Conservation (phyloP, 2,888 invertebrate species). For the Cataglyphis albicans region DNA sequence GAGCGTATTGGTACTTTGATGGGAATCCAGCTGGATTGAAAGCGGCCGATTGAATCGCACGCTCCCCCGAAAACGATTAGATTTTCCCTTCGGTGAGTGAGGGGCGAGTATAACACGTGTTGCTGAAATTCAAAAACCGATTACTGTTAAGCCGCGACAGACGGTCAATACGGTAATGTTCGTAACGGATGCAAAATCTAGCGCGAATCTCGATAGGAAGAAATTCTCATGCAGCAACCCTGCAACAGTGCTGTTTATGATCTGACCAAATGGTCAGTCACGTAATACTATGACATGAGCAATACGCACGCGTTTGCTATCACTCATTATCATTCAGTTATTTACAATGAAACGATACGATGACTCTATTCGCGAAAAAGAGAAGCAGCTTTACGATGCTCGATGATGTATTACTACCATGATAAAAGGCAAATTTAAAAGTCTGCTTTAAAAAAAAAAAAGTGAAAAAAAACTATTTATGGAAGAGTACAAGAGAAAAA, state of each 20-base stretch:
- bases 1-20: slow-evolving; percentile 33
- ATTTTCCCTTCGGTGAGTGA: slow-evolving; percentile 38
- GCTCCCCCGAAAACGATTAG: slow-evolving; percentile 37
- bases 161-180: slow-evolving; percentile 21
- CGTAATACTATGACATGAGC: slow-evolving; percentile 2
- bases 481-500: not conserved
- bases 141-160: slow-evolving; percentile 47
- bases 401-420: not conserved
- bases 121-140: slow-evolving; percentile 37
- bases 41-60: slow-evolving; percentile 45
- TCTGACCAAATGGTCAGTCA: slow-evolving; percentile 18
- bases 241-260: slow-evolving; percentile 55
- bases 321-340: slow-evolving; percentile 11
- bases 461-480: not conserved
- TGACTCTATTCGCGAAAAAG: not conserved
- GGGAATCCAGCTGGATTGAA: slow-evolving; percentile 39
- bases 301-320: slow-evolving; percentile 9
- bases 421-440: not conserved
- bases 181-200: slow-evolving; percentile 33
- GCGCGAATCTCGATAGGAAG: not conserved
- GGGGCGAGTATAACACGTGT: slow-evolving; percentile 16
- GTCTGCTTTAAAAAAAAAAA: not conserved
- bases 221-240: slow-evolving; percentile 9
- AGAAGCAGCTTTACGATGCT: not conserved
- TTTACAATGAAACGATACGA: not conserved